Evolutionary conservation across 2,888 invertebrate genomes (phyloP), one percentile per base, ranked within the genome.

Genomic region (Schizaphis graminum): DNA sequence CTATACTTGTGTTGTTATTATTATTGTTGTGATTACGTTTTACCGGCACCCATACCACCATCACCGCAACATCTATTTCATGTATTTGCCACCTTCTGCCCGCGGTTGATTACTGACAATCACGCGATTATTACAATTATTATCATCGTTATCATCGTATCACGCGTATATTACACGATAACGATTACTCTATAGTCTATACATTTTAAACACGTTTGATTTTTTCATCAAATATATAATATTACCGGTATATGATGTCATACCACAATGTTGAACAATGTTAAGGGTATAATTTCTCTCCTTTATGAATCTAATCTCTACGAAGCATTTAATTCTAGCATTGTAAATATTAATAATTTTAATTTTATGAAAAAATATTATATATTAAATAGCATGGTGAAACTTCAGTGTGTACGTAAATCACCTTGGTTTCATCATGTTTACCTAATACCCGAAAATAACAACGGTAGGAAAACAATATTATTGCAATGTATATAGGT

Each of bases 71-170:
- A n/a, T 56, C 24, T 21, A n/a, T 47, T 88, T 56, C 26, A n/a
- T 56, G 11, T n/a, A n/a, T 47, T 88, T 56, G 41, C 41, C 56
- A 24, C 56, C n/a, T 88, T 21, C n/a, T n/a, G n/a, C 88, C 88
- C 53, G n/a, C 49, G n/a, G 53, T 35, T 53, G 87, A 87, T 53
- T 53, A 21, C 21, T 21, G 53, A 56, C 89, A 26, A 47, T 56
- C 89, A 89, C 89, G 89, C 89, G 41, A 89, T 56, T 89, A 56
- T 89, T 56, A 56, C 41, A 21, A 56, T 56, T 21, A 88, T 88
- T 49, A 89, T 41, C 26, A 56, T 56, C n/a, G 67, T 35, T 67
- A 67, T 67, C 67, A 21, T 67, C 21, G 67, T 16, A 35, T 67
- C 67, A 35, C 35, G 16, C n/a, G 67, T 67, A 21, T 21, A 67